Base-by-base conservation (phyloP, 2,797 vertebrate genomes). In the Sphenodon punctatus region DNA sequence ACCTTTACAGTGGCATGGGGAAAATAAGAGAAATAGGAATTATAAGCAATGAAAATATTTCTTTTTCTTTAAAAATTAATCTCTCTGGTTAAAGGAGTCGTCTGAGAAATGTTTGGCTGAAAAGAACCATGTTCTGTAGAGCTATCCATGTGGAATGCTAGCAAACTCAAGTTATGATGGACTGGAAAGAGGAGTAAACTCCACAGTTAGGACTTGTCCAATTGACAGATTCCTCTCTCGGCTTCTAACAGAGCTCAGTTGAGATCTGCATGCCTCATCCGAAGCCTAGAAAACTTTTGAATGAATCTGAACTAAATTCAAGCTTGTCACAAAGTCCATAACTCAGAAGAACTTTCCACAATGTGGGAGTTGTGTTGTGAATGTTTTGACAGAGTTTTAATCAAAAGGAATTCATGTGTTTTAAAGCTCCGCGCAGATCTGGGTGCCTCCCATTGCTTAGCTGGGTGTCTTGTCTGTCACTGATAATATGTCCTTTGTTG, bases 101-200 rank as follows among this genome's bases (percentile, higher is more conserved):
- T 30, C 12, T 0, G 0, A 32, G 20, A 16, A 0, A 59, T 36
- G 14, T 55, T 86, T 84, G 2, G 46, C 55, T 9, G 5, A 3
- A 75, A 16, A 5, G 25, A 25, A 3, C 11, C 19, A 1, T 4
- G 1, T 22, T 14, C 64, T 13, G 6, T 34, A 32, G 14, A 81
- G 16, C 30, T 64, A 42, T 3, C 36, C 34, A 2, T 1, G 0
- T 4, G 72, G 42, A 20, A 13, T 20, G 13, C 6, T 16, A 64
- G 30, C 5, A 68, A 19, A 27, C 23, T 41, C 38, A 36, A n/a
- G 25, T 38, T 10, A n/a, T 38, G 25, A 9, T 16, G n/a, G 6
- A 38, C 25, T 39, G 36, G 9, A 15, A 30, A 23, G 22, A 6
- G 13, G 61, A 43, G n/a, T 49, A 25, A 49, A 49, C 49, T 19